Base-by-base conservation (phyloP, 2,797 vertebrate genomes). In the Phataginus tetradactyla region DNA sequence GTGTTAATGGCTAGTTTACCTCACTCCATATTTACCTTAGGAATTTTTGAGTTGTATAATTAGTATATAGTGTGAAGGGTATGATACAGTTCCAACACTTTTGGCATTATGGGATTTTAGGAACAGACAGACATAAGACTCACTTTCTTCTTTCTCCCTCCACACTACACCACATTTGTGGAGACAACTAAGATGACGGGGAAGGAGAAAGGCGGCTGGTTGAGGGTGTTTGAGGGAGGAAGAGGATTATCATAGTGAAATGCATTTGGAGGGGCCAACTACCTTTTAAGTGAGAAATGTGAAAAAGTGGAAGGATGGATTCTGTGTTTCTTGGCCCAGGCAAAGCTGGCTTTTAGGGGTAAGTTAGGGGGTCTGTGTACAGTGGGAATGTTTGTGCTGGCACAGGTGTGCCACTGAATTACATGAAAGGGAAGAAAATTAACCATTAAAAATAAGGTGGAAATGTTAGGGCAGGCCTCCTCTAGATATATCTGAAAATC, bases 381-480 rank as follows among this genome's bases (percentile, higher is more conserved):
- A 29, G 90, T 8, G 64, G 37, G 34, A 63, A n/a, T 69, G 57
- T 95, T 90, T 92, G 69, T 75, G 25, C 69, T 90, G 89, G 91
- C 86, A 37, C 17, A 1, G 0, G 6, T 0, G 14, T 39, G 45
- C 34, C 57, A 8, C 37, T 78, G 25, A 34, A 86, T 34, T 59
- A 34, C 77, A 42, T 3, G 2, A 61, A 93, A 87, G 66, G 83
- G 53, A 93, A 69, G 55, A 71, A 72, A 78, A 39, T 32, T 29
- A 71, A 64, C 10, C 21, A 20, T 71, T 49, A 68, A 75, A 86
- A 95, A 85, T 61, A 69, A 80, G 78, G 39, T 75, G 78, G 78
- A 75, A 72, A 77, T 45, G 15, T 49, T 37, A 77, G 64, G 51
- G 51, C 57, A 57, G 39, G 63, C 20, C 14, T 88, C 45, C 81